Base-by-base conservation (phyloP, 1,140 invertebrate species). In the Linepithema humile region DNA sequence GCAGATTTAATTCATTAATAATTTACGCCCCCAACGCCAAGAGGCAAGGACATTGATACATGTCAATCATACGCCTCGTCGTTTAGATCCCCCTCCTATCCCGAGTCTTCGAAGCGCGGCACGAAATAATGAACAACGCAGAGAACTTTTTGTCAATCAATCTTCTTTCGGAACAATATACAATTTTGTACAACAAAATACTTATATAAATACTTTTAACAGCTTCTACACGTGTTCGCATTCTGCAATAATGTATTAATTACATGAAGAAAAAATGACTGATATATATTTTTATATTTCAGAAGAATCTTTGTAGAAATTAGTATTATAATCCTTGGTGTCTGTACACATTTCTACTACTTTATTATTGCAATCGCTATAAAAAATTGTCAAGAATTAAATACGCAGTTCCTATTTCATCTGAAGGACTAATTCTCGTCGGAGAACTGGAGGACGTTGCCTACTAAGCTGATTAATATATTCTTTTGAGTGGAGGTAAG, bases 31-130 rank as follows among this genome's bases (percentile, higher is more conserved):
- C 85, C 72, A 89, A 85, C 88, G 90, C 87, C 91, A 92, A 77
- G 91, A 92, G 93, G 90, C 93, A 94, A 94, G 93, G 92, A 93
- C 93, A 93, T 93, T 93, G 90, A 92, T 94, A 91, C 89, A 89
- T 92, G 86, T 85, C 91, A 92, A 94, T 94, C 91, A 92, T 57
- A 75, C 65, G 70, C 15, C 59, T 45, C 80, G 75, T 89, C 82
- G 90, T 88, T 92, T 91, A 86, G 83, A 91, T 91, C 90, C 90
- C 82, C 86, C 38, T 32, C 48, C 55, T 69, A n/a, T n/a, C n/a
- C n/a, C n/a, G 35, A 80, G 40, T 55, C 38, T 78, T 50, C 15
- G 12, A 67, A 67, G 45, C n/a, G 35, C 15, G 15, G n/a, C 48
- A 15, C 20, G 32, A 5, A 55, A 80, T 80, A 70, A 70, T 23